Conservation (phyloP, 1,140 invertebrate species). For the Panagrolaimus sp. region DNA sequence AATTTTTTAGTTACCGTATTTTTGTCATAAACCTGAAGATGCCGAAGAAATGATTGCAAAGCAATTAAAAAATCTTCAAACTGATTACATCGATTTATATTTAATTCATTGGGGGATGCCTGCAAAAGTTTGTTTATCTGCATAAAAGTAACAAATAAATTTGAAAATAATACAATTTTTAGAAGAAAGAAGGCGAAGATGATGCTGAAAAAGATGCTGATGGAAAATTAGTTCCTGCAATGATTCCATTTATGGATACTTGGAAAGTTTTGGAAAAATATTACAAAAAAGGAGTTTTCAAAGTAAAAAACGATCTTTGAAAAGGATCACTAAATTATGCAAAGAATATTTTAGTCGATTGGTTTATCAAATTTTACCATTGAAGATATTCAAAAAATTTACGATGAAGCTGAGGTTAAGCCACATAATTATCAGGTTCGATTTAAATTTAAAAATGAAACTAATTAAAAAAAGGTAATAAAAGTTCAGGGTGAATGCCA, state of each 20-base stretch:
- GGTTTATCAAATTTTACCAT: constrained; percentile 61
- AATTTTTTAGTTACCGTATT: constrained; percentile 62
- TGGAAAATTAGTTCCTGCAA: constrained; percentile 60
- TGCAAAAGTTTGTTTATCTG: background rate
- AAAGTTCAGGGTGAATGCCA: constrained; percentile 39
- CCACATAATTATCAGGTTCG: constrained; percentile 36
- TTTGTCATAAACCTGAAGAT: constrained; percentile 64
- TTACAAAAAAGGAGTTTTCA: constrained; percentile 48
- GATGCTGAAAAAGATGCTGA: background rate
- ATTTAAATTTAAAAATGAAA: background rate
- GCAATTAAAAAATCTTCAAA: constrained; percentile 69
- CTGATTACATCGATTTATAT: constrained; percentile 77
- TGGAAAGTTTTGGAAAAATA: constrained; percentile 57
- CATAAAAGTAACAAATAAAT: no score
- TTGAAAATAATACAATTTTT: constrained; percentile 29
- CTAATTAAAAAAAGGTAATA: constrained; percentile 25
- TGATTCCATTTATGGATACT: constrained; percentile 20
- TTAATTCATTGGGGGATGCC: constrained; percentile 67
- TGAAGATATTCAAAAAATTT: constrained; percentile 48
- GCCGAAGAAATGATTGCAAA: constrained; percentile 70
- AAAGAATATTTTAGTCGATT: constrained; percentile 59
- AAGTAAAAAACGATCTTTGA: no score
- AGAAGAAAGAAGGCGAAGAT: constrained; percentile 16
- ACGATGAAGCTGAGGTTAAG: constrained; percentile 38
- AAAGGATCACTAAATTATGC: constrained; percentile 39